Percentiles rank a stretch among this genome's conserved stretches.
phyloP scores from a whole-genome alignment of 2,113 vertebrate genomes.

The Bos javanicus region DNA sequence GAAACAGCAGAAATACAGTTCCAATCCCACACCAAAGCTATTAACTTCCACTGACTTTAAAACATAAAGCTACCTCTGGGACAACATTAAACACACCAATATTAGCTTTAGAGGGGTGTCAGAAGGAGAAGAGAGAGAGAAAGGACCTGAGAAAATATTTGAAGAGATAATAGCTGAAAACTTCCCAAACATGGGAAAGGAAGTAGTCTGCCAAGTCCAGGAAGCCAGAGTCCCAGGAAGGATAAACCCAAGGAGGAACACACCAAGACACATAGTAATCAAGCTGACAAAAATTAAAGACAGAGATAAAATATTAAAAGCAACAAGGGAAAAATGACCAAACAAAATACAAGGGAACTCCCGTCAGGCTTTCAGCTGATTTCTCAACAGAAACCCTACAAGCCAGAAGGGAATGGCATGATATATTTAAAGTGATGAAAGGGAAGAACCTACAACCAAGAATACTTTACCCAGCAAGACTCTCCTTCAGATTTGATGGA shows the following conservation, averaged over 20 bases:
- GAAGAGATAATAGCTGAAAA: neutral
- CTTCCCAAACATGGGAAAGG: neutral
- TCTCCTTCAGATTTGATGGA: neutral
- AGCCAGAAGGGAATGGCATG: neutral
- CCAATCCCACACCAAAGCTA: neutral
- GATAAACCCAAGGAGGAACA: neutral
- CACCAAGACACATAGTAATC: neutral
- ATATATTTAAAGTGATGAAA: neutral
- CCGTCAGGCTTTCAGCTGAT: neutral
- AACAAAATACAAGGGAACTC: neutral
- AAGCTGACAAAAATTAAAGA: neutral
- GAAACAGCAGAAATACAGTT: neutral
- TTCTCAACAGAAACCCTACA: neutral
- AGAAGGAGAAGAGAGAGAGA: neutral
- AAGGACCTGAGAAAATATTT: neutral
- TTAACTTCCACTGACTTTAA: neutral
- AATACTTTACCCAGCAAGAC: neutral
- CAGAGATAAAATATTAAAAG: neutral
- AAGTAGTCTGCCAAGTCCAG: neutral
- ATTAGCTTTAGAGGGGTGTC: neutral
- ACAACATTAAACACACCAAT: neutral
- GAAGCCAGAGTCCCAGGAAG: neutral
- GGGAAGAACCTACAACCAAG: neutral
- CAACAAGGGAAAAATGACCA: neutral
- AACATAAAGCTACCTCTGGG: neutral